Conservation (phyloP, 2,888 invertebrate genomes). For the Heliconius ismenius region DNA sequence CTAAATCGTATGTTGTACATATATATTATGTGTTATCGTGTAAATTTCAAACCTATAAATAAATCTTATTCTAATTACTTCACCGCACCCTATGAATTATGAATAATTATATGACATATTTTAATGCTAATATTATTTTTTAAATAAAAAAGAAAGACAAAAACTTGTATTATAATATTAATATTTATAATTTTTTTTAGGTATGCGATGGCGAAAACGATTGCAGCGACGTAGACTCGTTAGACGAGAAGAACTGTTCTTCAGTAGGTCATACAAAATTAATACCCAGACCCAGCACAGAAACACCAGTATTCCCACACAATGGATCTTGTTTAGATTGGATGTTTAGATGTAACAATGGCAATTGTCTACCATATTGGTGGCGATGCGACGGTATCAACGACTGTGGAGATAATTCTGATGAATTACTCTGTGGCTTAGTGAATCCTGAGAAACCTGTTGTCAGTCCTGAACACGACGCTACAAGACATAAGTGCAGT, state of each 20-base stretch:
- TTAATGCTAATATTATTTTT: too few species aligned
- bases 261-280: constrained; percentile 59
- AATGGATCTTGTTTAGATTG: constrained; percentile 84
- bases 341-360: constrained; percentile 89
- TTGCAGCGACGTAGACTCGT: constrained; percentile 84
- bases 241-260: constrained; percentile 88
- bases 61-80: too few species aligned
- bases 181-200: constrained; percentile 51
- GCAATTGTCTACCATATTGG: constrained; percentile 88
- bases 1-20: too few species aligned
- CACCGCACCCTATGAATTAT: too few species aligned
- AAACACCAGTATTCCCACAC: constrained; percentile 52
- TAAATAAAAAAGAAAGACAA: neutral
- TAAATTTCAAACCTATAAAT: too few species aligned
- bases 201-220: constrained; percentile 87
- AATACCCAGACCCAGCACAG: constrained; percentile 52
- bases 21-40: too few species aligned
- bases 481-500: constrained; percentile 57
- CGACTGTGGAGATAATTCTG: constrained; percentile 89
- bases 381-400: constrained; percentile 90
- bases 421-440: constrained; percentile 84
- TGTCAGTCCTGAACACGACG: constrained; percentile 53
- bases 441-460: constrained; percentile 54
- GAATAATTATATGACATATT: too few species aligned
- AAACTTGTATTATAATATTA: neutral